Conservation (phyloP, 2,888 invertebrate genomes). For the Heliconius charithonia region DNA sequence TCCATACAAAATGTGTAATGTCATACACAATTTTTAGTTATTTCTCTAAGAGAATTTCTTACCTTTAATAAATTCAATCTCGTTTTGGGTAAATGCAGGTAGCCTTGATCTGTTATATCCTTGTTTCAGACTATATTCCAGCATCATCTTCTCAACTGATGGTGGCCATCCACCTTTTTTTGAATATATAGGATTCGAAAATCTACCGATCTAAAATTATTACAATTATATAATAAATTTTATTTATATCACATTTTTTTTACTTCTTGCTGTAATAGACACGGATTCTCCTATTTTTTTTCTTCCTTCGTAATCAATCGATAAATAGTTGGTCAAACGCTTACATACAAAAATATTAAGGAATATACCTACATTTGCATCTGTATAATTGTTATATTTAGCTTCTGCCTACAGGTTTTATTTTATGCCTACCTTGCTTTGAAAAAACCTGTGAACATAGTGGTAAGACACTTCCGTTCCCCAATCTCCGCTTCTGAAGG, state of each 20-base stretch:
- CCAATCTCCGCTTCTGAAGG: too few relatives aligned
- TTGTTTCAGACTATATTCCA: constrained; percentile 52
- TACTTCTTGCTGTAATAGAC: not conserved
- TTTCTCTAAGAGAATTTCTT: not conserved
- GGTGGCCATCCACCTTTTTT: constrained; percentile 63
- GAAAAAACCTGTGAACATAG: too few relatives aligned
- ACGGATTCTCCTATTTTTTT: too few relatives aligned
- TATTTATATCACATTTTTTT: too few relatives aligned
- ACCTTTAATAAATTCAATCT: constrained; percentile 57
- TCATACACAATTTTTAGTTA: too few relatives aligned
- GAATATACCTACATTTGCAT: too few relatives aligned
- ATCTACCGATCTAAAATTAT: constrained; percentile 55
- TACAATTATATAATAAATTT: not conserved
- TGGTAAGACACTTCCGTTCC: too few relatives aligned
- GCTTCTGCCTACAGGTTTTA: too few relatives aligned
- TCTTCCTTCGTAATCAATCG: too few relatives aligned
- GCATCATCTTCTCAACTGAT: constrained; percentile 52
- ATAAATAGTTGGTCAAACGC: not conserved
- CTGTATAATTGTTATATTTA: too few relatives aligned
- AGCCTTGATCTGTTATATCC: constrained; percentile 55
- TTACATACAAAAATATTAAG: not conserved
- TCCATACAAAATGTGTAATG: too few relatives aligned
- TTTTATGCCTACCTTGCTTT: too few relatives aligned
- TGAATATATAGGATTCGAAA: constrained; percentile 58
- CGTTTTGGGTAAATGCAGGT: constrained; percentile 56